phyloP scores from a whole-genome alignment of 53 echinoderm and acorn worm species.

The Stichopus horrens region DNA sequence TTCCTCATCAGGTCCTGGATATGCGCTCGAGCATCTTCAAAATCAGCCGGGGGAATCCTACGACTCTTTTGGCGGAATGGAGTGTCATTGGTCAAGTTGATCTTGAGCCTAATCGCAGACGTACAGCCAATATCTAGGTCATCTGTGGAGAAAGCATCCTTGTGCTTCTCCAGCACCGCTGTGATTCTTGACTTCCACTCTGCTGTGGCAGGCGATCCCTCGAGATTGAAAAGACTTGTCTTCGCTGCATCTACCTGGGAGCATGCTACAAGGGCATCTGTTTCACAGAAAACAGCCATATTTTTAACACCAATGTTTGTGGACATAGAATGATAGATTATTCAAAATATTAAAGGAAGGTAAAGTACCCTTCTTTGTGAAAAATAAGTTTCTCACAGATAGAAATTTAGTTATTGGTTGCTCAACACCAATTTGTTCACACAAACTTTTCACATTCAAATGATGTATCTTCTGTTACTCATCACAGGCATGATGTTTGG shows the following conservation, averaged over 20 bases:
- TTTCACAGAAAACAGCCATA: too few species aligned
- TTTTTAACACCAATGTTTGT: too few species aligned
- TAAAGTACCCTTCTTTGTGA: too few species aligned
- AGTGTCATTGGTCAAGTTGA: slow-evolving; percentile 21
- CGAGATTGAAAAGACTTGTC: slow-evolving; percentile 1
- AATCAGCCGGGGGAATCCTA: slow-evolving; percentile 37
- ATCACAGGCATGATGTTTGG: too few species aligned
- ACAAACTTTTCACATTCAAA: too few species aligned
- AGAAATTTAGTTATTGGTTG: too few species aligned
- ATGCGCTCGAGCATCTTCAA: slow-evolving; percentile 39
- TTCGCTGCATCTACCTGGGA: slow-evolving; percentile 13
- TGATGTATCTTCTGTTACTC: too few species aligned
- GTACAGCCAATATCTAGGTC: slow-evolving; percentile 49
- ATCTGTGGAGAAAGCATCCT: slow-evolving; percentile 26
- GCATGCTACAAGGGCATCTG: too few species aligned
- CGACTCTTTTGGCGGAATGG: slow-evolving; percentile 27
- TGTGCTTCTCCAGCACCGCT: background rate
- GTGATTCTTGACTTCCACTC: slow-evolving; percentile 22
- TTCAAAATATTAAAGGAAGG: too few species aligned
- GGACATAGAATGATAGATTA: too few species aligned
- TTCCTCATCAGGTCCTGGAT: slow-evolving; percentile 43
- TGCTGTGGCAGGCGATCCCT: slow-evolving; percentile 46
- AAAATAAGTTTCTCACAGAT: too few species aligned
- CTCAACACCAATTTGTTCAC: too few species aligned
- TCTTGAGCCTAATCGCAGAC: slow-evolving; percentile 16